Percentiles rank a stretch among this genome's conserved stretches.
phyloP scores from a whole-genome alignment of 37 sponge, comb jelly and placozoan genomes.

The Geodia barretti region DNA sequence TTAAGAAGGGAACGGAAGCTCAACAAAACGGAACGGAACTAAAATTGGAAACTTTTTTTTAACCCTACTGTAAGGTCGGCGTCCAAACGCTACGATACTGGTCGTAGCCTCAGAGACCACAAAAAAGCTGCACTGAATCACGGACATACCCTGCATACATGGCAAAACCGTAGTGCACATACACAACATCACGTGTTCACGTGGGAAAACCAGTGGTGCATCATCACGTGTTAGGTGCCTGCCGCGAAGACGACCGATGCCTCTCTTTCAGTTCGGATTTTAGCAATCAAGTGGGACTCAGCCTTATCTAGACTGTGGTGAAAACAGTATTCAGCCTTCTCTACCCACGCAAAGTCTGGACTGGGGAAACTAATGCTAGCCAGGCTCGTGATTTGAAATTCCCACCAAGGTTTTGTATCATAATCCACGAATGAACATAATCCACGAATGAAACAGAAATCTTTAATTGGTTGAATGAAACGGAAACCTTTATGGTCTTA shows the following conservation, averaged over 20 bases:
- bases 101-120: slow-evolving; percentile 63
- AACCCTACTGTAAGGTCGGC: slow-evolving; percentile 11
- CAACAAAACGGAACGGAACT: no score
- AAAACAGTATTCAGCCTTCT: neutral
- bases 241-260: slow-evolving; percentile 6
- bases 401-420: slow-evolving; percentile 28
- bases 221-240: neutral
- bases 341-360: neutral
- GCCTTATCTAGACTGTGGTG: neutral
- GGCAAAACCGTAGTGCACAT: neutral
- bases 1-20: no score
- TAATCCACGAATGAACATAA: no score
- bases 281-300: neutral
- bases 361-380: slow-evolving; percentile 62
- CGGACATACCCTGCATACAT: no score
- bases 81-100: slow-evolving; percentile 23
- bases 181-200: neutral
- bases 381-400: slow-evolving; percentile 34
- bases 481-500: neutral
- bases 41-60: no score
- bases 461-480: no score
- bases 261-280: slow-evolving; percentile 58
- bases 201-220: neutral
- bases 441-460: no score
- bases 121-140: slow-evolving; percentile 14